phyloP scores from a whole-genome alignment of 2,113 vertebrate genomes.

The Myiagra hebetior region DNA sequence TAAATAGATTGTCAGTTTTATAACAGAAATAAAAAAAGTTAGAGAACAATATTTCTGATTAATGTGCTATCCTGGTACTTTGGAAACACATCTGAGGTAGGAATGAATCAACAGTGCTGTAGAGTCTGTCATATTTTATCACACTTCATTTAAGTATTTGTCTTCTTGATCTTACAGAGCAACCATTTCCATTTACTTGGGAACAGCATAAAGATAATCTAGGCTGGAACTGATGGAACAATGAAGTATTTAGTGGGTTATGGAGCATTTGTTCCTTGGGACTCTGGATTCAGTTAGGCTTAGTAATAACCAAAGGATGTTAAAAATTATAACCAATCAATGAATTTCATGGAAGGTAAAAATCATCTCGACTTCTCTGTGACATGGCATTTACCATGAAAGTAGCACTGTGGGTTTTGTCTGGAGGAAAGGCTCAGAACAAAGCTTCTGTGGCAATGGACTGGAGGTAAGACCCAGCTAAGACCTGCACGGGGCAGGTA shows the following conservation, averaged over 20 bases:
- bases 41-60: not conserved
- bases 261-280: not conserved
- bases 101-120: slow-evolving; percentile 22
- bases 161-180: not conserved
- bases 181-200: not conserved
- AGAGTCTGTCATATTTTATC: slow-evolving; percentile 3
- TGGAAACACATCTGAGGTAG: not conserved
- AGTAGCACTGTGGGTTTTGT: not conserved
- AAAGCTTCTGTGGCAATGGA: not conserved
- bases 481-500: not conserved
- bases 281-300: not conserved
- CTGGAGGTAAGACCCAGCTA: not conserved
- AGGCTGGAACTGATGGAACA: not conserved
- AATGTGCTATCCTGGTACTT: not conserved
- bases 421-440: not conserved
- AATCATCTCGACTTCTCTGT: not conserved
- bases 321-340: not conserved
- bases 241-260: not conserved
- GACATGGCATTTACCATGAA: not conserved
- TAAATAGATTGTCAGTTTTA: not conserved
- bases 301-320: not conserved
- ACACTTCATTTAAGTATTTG: not conserved
- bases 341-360: not conserved
- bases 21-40: slow-evolving; percentile 2
- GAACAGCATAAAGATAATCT: not conserved